Conservation (phyloP, 1,140 invertebrate genomes). For the Listronotus bonariensis region DNA sequence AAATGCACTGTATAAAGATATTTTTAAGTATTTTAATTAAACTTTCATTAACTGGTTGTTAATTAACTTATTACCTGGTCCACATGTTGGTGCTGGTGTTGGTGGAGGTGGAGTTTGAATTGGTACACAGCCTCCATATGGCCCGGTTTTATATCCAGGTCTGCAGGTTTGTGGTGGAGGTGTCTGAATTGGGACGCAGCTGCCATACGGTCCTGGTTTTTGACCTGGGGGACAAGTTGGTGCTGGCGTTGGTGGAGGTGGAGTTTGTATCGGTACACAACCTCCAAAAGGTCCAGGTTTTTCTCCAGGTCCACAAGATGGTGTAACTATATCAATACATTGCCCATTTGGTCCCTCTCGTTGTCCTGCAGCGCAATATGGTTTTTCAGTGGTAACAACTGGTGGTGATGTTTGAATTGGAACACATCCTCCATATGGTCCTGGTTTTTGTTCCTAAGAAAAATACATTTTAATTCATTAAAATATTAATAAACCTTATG, state of each 20-base stretch:
- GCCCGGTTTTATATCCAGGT: no score
- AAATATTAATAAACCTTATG: no score
- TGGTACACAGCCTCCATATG: conserved; percentile 26
- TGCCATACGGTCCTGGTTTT: no score
- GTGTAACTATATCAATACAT: conserved; percentile 1
- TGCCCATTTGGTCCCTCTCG: conserved; percentile 6
- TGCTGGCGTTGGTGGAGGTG: no score
- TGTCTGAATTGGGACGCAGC: conserved; percentile 17
- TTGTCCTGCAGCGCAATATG: conserved; percentile 11
- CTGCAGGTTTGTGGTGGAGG: not conserved
- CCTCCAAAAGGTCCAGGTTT: conserved; percentile 20
- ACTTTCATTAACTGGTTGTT: no score
- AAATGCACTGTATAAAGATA: no score
- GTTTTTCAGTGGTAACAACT: not conserved
- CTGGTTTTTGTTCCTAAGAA: not conserved
- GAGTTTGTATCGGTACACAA: no score
- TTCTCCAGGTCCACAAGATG: conserved; percentile 15
- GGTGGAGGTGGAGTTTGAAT: not conserved
- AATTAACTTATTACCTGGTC: not conserved
- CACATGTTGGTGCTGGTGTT: not conserved
- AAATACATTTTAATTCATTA: no score
- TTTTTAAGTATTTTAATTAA: no score
- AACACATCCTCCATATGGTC: conserved; percentile 20
- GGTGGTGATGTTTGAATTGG: conserved; percentile 5
- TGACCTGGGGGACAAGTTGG: no score